Base-by-base conservation (phyloP, 2,888 invertebrate genomes). In the Andrena minutula region DNA sequence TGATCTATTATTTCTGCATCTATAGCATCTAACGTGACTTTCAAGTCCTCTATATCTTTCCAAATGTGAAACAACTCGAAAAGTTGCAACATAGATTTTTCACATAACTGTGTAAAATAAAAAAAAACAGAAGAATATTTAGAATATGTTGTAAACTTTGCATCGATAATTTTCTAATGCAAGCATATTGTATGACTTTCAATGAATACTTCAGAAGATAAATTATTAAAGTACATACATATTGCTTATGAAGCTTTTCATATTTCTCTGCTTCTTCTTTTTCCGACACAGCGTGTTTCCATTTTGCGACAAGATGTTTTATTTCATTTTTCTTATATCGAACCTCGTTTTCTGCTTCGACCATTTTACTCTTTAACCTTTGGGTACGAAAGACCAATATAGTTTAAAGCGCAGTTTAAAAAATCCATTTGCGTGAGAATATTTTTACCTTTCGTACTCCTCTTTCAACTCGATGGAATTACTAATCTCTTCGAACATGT, bases 191-290 rank as follows among this genome's bases (percentile, higher is more conserved):
- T 41, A 16, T 5, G 16, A 16, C 5, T 41, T 41, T 41, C 4
- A 41, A 16, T 1, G 16, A 41, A 4, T 41, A 41, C 41, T 41
- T 41, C 16, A 41, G 5, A 16, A 16, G 16, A 41, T 16, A 41
- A 16, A 41, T 41, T 41, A 41, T 5, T 16, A 74, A 32, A 23
- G 10, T 30, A 91, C 94, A 90, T 92, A 98, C 98, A 95, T 98
- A 95, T 94, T 99, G 97, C 91, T 98, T 97, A 93, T 97, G 98
- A 0, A 99, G 94, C 51, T 97, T 94, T 32, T 98, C 97, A 93
- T 99, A 99, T 91, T 98, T 97, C 93, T 99, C 98, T 0, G 99
- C 99, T 94, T 99, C 99, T 92, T 98, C 98, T 94, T 98, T 98
- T 93, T 99, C 99, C 86, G 97, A 95, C 93, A 97, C 97, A 12